phyloP scores from a whole-genome alignment of 2,797 vertebrate genomes.

The Sebastes matsubarae region DNA sequence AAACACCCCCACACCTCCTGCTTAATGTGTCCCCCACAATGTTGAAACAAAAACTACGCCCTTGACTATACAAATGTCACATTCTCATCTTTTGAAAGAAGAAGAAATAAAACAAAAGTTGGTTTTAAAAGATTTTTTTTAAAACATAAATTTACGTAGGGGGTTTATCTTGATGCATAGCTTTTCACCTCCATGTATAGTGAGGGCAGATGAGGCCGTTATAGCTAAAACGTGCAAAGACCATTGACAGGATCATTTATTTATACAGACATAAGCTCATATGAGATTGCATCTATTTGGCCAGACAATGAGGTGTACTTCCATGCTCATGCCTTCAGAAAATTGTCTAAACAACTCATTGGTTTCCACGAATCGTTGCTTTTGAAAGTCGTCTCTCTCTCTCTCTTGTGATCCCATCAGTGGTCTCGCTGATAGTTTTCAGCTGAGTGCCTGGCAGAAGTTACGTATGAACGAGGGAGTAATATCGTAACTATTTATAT shows the following conservation, averaged over 20 bases:
- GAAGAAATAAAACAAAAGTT: not conserved
- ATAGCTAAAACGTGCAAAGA: not conserved
- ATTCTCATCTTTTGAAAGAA: not conserved
- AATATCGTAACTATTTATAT: conserved; percentile 54
- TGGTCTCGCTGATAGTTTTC: not conserved
- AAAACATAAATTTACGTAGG: not conserved
- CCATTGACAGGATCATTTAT: not conserved
- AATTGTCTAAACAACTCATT: conserved; percentile 7
- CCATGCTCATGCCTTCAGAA: conserved; percentile 1
- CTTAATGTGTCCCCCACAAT: no score
- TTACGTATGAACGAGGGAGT: conserved; percentile 33
- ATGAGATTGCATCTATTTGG: not conserved
- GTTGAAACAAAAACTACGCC: no score
- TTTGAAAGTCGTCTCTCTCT: not conserved
- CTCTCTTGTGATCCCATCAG: not conserved
- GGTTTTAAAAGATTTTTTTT: not conserved
- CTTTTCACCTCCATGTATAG: no score
- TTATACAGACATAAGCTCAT: not conserved
- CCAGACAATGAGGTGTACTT: conserved; percentile 5
- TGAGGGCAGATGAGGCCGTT: not conserved
- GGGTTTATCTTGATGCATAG: not conserved
- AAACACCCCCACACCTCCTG: no score
- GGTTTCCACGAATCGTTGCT: conserved; percentile 10
- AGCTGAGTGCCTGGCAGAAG: not conserved
- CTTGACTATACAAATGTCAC: no score